Base-by-base conservation (phyloP, 2,888 invertebrate species). In the Tridacna gigas region DNA sequence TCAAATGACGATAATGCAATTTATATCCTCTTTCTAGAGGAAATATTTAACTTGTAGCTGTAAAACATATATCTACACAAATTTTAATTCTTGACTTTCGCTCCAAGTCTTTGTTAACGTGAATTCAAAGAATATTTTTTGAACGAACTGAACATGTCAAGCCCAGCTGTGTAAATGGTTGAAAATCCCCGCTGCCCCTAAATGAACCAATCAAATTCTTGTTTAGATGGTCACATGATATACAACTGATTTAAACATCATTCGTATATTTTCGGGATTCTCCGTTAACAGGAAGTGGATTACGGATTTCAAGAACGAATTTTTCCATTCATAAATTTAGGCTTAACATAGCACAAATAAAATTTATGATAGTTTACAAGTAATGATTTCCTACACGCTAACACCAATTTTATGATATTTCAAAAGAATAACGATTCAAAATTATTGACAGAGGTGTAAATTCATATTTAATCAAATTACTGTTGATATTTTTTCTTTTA, bases 101-200 rank as follows among this genome's bases (percentile, higher is more conserved):
- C 25, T 48, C 26, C 7, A 22, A 47, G n/a, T 61, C 22, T 73
- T 25, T 61, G 28, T n/a, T 56, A 56, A 13, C 71, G 67, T 71
- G 61, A 28, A 37, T 45, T 69, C 69, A 13, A 18, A 69, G 22
- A 56, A 69, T 37, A 63, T 25, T 63, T 75, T 83, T 80, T 82
- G 76, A 83, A 69, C 80, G 79, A 77, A 76, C 77, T 66, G 63
- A 56, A 63, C 75, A 56, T 25, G 63, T 66, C 74, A 65, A 65
- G 77, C 74, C 77, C 77, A 82, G 86, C 84, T 79, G 88, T 86
- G 84, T 84, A 86, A 86, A 80, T 84, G 88, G 89, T 91, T 92
- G 91, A 93, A n/a, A 93, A 90, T 89, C 90, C 92, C 92, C 93
- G 92, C 91, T 86, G 89, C 88, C 83, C 83, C 85, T 86, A 85